phyloP scores from a whole-genome alignment of 2,113 vertebrate species.

The Fulmarus glacialis region DNA sequence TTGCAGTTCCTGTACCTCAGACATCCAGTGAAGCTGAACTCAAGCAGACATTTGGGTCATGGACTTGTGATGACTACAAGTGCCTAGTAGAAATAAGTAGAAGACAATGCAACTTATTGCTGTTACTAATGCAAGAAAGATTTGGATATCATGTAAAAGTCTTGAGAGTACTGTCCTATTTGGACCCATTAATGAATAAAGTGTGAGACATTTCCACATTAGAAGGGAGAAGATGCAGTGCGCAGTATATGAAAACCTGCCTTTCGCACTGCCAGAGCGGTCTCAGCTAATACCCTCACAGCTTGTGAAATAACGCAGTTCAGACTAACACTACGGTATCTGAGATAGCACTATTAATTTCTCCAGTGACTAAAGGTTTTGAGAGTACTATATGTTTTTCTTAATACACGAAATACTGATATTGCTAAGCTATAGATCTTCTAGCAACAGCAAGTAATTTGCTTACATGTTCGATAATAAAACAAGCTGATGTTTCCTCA shows the following conservation, averaged over 20 bases:
- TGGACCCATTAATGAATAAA: neutral
- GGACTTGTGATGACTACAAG: neutral
- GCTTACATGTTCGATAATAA: neutral
- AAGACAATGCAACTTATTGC: neutral
- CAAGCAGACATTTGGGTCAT: neutral
- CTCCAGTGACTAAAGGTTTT: neutral
- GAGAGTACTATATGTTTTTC: neutral
- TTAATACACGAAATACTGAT: neutral
- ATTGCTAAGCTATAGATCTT: neutral
- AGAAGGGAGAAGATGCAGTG: neutral
- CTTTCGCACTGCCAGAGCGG: neutral
- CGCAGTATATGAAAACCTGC: neutral
- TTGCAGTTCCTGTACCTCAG: neutral
- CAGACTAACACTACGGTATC: accelerated
- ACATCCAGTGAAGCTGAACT: neutral
- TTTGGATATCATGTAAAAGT: neutral
- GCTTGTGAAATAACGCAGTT: neutral
- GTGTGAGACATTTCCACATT: accelerated
- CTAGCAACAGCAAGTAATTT: neutral
- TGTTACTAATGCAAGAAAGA: neutral
- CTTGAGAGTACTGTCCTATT: neutral
- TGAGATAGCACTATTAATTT: neutral
- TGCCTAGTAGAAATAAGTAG: neutral
- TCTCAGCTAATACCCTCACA: neutral
- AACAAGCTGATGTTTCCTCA: neutral